These are phyloP conservation scores for Himalopsyche phryganea DNA, from an alignment of 1,140 invertebrate genomes.

Conservation along the genomic window DNA sequence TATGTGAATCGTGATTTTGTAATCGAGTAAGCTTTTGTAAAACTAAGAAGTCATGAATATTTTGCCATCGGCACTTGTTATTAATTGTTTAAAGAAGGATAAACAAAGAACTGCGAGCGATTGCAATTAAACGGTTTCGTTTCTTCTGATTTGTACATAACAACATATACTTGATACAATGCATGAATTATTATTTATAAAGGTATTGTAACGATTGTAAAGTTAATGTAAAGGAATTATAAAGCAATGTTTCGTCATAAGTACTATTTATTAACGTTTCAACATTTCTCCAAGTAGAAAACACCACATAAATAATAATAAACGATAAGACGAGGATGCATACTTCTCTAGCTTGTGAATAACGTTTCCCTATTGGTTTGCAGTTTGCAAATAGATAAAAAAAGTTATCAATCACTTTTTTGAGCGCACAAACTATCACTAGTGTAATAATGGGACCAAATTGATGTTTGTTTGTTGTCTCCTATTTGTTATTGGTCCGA, in stretches of 20 bases:
- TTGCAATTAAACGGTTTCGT: neutral
- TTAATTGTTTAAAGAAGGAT: neutral
- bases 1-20: constrained; percentile 19
- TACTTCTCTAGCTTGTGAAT: too few species aligned
- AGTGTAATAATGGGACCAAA: constrained; percentile 21
- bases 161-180: neutral
- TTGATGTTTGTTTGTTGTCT: constrained; percentile 13
- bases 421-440: constrained; percentile 17
- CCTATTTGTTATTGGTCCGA: neutral
- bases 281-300: constrained; percentile 1
- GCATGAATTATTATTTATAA: neutral
- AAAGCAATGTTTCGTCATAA: constrained; percentile 4
- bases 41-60: neutral
- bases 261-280: constrained; percentile 1
- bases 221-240: neutral
- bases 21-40: constrained; percentile 11
- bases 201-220: neutral
- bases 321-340: too few species aligned
- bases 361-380: neutral
- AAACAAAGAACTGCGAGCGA: neutral
- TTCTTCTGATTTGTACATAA: neutral
- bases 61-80: constrained; percentile 1
- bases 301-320: neutral
- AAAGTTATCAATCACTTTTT: constrained; percentile 5
- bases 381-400: neutral